Evolutionary conservation across 2,888 invertebrate genomes (phyloP).

Genomic region (Pammene fasciana): DNA sequence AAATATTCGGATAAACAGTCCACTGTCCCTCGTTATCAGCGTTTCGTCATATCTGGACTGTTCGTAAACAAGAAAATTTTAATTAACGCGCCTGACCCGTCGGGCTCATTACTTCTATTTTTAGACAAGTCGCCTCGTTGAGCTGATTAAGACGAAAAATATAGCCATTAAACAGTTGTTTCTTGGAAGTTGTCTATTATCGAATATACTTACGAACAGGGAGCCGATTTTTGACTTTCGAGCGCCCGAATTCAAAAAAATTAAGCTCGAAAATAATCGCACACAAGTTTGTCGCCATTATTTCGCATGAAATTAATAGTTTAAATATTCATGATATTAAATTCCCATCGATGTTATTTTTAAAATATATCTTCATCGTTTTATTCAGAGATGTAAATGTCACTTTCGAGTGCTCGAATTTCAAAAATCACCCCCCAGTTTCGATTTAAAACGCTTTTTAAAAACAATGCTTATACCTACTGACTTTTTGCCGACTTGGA

Average conservation of each 20-base stretch:
- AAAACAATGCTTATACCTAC: not conserved
- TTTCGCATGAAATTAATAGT: too few species aligned
- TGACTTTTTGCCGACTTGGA: not conserved
- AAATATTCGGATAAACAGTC: slow-evolving; percentile 8
- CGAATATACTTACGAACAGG: slow-evolving; percentile 3
- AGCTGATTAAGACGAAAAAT: slow-evolving; percentile 49
- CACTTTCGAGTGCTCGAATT: too few species aligned
- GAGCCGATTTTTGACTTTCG: too few species aligned
- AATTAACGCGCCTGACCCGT: slow-evolving; percentile 24
- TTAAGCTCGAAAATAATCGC: too few species aligned
- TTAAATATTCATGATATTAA: too few species aligned
- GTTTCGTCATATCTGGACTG: slow-evolving; percentile 33
- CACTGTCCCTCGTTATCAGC: slow-evolving; percentile 5
- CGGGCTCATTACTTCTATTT: slow-evolving; percentile 37
- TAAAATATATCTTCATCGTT: too few species aligned
- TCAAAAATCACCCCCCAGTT: too few species aligned
- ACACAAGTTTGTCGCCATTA: too few species aligned
- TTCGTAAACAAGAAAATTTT: slow-evolving; percentile 14
- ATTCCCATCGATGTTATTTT: too few species aligned
- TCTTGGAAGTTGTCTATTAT: slow-evolving; percentile 11
- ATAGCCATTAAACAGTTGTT: slow-evolving; percentile 44
- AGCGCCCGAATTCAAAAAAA: too few species aligned
- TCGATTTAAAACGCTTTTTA: not conserved
- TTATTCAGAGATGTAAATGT: too few species aligned
- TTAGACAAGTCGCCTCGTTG: slow-evolving; percentile 38